Conservation (phyloP, 1,140 invertebrate species). For the Idris sp. region DNA sequence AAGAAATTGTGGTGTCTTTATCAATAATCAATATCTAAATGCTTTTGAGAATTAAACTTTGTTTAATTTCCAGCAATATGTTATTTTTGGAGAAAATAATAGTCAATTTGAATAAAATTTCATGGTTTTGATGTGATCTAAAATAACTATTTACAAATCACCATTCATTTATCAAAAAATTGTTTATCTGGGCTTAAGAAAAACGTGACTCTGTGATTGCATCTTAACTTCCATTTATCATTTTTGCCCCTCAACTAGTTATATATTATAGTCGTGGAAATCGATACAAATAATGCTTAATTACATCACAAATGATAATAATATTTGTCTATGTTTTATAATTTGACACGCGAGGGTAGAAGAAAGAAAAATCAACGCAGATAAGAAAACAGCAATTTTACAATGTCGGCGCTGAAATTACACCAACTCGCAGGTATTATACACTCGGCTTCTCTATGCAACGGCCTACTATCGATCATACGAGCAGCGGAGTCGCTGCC, state of each 20-base stretch:
- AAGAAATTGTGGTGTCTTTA: constrained; percentile 46
- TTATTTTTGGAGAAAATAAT: too few species aligned
- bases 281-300: constrained; percentile 65
- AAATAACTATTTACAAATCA: too few species aligned
- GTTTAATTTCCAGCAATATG: constrained; percentile 39
- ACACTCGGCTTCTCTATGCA: constrained; percentile 18
- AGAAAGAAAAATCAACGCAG: constrained; percentile 10
- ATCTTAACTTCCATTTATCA: constrained; percentile 1
- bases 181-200: too few species aligned
- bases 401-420: constrained; percentile 51
- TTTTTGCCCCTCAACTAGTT: not conserved
- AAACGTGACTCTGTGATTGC: constrained; percentile 7
- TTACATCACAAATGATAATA: constrained; percentile 70
- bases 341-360: constrained; percentile 55
- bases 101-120: too few species aligned
- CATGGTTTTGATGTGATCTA: too few species aligned
- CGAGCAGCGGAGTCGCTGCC: constrained; percentile 16
- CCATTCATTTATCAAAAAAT: too few species aligned
- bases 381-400: constrained; percentile 55
- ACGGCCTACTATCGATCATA: constrained; percentile 33
- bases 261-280: constrained; percentile 27
- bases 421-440: constrained; percentile 28
- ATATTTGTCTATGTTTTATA: constrained; percentile 54
- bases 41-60: constrained; percentile 29
- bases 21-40: constrained; percentile 54